Evolutionary conservation across 2,888 invertebrate species (phyloP).

Genomic region (Drosophila siamana): DNA sequence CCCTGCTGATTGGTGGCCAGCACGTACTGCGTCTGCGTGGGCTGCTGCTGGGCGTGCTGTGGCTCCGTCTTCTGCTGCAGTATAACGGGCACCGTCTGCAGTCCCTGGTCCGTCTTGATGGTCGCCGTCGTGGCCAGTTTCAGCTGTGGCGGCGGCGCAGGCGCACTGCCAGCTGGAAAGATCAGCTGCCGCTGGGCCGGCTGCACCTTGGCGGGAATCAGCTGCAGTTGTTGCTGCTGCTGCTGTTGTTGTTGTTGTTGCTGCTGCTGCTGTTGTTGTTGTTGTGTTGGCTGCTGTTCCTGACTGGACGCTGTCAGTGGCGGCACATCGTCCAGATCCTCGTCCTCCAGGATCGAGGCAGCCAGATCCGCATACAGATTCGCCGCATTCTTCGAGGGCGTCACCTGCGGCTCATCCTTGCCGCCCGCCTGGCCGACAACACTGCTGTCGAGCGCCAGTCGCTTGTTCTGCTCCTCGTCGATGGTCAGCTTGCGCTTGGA

Average conservation of each 20-base stretch:
- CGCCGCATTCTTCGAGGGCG: slow-evolving; percentile 91
- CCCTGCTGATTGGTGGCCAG: slow-evolving; percentile 86
- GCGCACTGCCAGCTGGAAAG: slow-evolving; percentile 62
- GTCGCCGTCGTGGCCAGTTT: slow-evolving; percentile 84
- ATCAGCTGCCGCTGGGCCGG: slow-evolving; percentile 83
- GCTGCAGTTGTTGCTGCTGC: slow-evolving; percentile 80
- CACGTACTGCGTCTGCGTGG: slow-evolving; percentile 83
- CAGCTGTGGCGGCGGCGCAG: slow-evolving; percentile 52
- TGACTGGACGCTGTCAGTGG: slow-evolving; percentile 62
- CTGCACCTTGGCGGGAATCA: slow-evolving; percentile 77
- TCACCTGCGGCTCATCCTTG: slow-evolving; percentile 76
- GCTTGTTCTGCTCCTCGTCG: slow-evolving; percentile 84
- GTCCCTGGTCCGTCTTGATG: slow-evolving; percentile 84
- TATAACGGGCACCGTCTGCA: slow-evolving; percentile 85
- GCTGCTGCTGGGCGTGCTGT: slow-evolving; percentile 64
- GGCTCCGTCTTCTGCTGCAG: slow-evolving; percentile 77
- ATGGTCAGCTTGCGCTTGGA: slow-evolving; percentile 59
- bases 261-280: slow-evolving; percentile 72
- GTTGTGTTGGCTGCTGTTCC: slow-evolving; percentile 61
- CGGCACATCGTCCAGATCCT: slow-evolving; percentile 87
- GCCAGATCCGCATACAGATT: slow-evolving; percentile 94
- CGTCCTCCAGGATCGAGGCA: slow-evolving; percentile 93
- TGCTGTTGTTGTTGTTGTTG: slow-evolving; percentile 62
- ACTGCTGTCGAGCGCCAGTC: slow-evolving; percentile 85
- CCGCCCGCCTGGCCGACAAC: slow-evolving; percentile 16